Evolutionary conservation across 2,797 vertebrate species (phyloP), one percentile per base, ranked within the genome.

Genomic region (Hoplostethus atlanticus): DNA sequence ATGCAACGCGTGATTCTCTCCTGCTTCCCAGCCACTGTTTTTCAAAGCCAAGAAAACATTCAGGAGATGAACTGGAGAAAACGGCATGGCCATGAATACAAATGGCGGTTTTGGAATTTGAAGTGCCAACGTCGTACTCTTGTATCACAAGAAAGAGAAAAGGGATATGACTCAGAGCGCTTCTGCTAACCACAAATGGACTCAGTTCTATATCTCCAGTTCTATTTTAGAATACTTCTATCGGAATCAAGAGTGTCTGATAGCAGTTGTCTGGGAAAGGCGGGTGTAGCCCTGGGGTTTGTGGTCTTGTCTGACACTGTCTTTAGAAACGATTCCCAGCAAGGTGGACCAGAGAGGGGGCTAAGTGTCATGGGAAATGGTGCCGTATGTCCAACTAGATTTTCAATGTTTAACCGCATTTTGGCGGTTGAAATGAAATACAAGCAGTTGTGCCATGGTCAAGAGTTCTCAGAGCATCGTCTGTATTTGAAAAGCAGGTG

Each of bases 221-320:
- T 90, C 91, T 93, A 93, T 93, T 95, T 94, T 89, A 44, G 89
- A 93, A 87, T 84, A 75, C 89, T 90, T 81, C 84, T 93, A 92
- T 93, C 85, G 92, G 92, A 94, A 94, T 93, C 86, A 84, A 87
- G 91, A 91, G 91, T 93, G 92, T 93, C 91, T 94, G 90, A 94
- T 94, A 91, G 93, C 93, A 89, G 90, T 84, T 80, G 90, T 90
- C 91, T 92, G 89, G 92, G 93, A 93, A 94, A 91, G 87, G 90
- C 86, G 78, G 87, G 89, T 84, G 87, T 85, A 88, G 85, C 92
- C 86, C 83, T 80, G 48, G 91, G 90, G 83, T 89, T 91, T 92
- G 91, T 89, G 92, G 91, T 94, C 91, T 91, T 90, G 89, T 93
- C 91, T 92, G 92, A 93, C 91, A 90, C 90, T 75, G 90, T 88